Evolutionary conservation across 2,797 vertebrate genomes (phyloP).

Genomic region (Aldrovandia affinis): DNA sequence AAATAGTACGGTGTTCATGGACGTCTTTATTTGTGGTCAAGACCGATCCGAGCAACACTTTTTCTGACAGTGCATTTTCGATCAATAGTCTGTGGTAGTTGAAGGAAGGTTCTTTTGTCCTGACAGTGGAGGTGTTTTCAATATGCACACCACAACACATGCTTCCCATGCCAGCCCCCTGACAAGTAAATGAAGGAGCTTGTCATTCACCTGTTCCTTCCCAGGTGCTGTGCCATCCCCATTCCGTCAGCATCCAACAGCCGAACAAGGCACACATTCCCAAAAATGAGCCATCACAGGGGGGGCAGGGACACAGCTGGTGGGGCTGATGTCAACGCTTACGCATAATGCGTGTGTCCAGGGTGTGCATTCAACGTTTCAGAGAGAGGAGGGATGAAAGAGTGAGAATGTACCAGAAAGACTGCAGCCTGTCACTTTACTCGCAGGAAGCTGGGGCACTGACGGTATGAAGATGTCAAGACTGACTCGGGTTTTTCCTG

Average conservation of each 20-base stretch:
- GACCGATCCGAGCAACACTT: no score
- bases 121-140: constrained; percentile 46
- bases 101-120: not conserved
- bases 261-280: constrained; percentile 67
- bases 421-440: constrained; percentile 51
- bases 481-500: not conserved
- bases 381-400: constrained; percentile 48
- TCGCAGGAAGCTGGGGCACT: constrained; percentile 57
- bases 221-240: constrained; percentile 76
- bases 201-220: constrained; percentile 71
- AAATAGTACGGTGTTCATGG: no score
- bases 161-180: constrained; percentile 61
- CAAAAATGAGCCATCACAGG: constrained; percentile 78
- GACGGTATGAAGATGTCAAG: not conserved
- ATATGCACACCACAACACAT: constrained; percentile 65
- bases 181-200: constrained; percentile 76
- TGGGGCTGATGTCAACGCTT: constrained; percentile 75
- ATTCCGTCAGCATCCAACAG: constrained; percentile 78
- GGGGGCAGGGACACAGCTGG: constrained; percentile 69
- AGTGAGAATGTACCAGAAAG: constrained; percentile 40
- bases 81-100: not conserved
- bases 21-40: no score
- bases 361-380: constrained; percentile 66
- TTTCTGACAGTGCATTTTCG: no score
- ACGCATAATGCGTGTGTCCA: constrained; percentile 79